phyloP scores from a whole-genome alignment of 35 echinoderm and acorn worm species.

The Lytechinus variegatus region DNA sequence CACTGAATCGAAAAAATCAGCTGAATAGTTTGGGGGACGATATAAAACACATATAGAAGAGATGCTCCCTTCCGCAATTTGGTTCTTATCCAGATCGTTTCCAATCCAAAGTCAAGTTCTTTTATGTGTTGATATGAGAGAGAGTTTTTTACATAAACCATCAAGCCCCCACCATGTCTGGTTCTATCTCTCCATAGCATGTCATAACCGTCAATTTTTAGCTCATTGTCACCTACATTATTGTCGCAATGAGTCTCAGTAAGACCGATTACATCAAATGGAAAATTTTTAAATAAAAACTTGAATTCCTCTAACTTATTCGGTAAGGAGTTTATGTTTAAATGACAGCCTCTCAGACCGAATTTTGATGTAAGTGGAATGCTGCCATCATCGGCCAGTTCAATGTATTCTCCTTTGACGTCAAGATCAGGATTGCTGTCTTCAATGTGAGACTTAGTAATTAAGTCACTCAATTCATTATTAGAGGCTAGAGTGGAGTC shows the following conservation, averaged over 20 bases:
- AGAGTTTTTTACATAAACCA: neutral
- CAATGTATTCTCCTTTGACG: neutral
- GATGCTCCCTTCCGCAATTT: neutral
- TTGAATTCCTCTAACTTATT: neutral
- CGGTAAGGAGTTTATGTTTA: slow-evolving; percentile 10
- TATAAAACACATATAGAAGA: slow-evolving; percentile 7
- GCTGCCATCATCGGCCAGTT: neutral
- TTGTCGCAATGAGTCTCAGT: slow-evolving; percentile 40
- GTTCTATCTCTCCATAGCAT: slow-evolving; percentile 3
- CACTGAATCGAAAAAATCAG: slow-evolving; percentile 5
- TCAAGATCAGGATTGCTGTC: no score
- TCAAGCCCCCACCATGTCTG: neutral
- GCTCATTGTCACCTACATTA: neutral
- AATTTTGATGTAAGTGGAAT: slow-evolving; percentile 16
- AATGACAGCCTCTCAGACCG: slow-evolving; percentile 15
- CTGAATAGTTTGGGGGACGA: slow-evolving; percentile 16
- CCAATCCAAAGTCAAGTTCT: slow-evolving; percentile 7
- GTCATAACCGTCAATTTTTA: neutral
- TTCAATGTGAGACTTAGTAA: no score
- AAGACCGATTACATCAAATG: neutral
- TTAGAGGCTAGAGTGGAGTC: no score
- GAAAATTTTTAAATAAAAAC: slow-evolving; percentile 7
- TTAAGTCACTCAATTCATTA: no score
- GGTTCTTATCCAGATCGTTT: slow-evolving; percentile 1
- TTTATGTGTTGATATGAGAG: neutral